Evolutionary conservation across 2,888 invertebrate species (phyloP).

Genomic region (Apantesis nais): DNA sequence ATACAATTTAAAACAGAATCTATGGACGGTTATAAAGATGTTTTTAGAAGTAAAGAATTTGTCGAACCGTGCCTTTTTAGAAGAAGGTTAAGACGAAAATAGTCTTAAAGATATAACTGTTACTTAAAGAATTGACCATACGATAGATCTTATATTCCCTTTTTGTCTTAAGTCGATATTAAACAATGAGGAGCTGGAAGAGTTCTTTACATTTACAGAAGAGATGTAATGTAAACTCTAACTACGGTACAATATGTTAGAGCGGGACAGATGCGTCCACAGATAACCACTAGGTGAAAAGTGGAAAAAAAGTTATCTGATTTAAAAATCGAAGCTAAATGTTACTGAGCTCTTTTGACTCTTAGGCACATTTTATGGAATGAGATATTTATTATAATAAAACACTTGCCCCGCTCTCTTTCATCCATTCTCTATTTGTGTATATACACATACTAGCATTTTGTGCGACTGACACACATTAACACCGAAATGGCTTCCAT

Average conservation of each 20-base stretch:
- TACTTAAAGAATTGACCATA: constrained; percentile 60
- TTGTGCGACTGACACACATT: constrained; percentile 57
- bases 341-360: constrained; percentile 67
- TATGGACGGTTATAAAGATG: constrained; percentile 73
- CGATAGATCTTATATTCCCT: constrained; percentile 39
- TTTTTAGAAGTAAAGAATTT: constrained; percentile 42
- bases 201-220: constrained; percentile 42
- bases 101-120: constrained; percentile 40
- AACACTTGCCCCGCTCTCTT: constrained; percentile 72
- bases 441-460: constrained; percentile 72
- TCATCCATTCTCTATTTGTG: constrained; percentile 50
- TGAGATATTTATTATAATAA: constrained; percentile 58
- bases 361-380: constrained; percentile 79
- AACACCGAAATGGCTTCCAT: constrained; percentile 47
- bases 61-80: constrained; percentile 52
- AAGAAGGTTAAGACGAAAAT: constrained; percentile 33
- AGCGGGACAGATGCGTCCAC: constrained; percentile 71
- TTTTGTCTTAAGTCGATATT: constrained; percentile 33
- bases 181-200: constrained; percentile 22
- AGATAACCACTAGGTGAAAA: constrained; percentile 44
- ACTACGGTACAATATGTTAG: constrained; percentile 59
- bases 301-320: constrained; percentile 28
- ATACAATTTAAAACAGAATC: constrained; percentile 46
- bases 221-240: constrained; percentile 68
- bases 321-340: constrained; percentile 67